These are phyloP conservation scores for Erythrocebus patas DNA, from an alignment of 2,113 vertebrate genomes.

Conservation along the genomic window DNA sequence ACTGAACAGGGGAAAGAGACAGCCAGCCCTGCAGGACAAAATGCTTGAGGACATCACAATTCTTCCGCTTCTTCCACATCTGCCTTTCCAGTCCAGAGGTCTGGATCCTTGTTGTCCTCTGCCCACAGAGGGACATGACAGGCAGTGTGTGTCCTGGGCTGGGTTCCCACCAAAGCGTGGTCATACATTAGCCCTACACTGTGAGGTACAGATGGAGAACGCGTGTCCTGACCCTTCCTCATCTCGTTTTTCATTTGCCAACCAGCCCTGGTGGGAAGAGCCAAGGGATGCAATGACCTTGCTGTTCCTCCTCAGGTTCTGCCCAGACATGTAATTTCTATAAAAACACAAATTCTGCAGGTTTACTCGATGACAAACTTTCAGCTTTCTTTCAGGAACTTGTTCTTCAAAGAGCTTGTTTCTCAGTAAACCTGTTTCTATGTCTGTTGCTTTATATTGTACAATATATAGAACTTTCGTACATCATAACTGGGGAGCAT, in stretches of 20 bases:
- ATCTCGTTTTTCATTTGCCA: neutral
- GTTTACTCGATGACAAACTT: neutral
- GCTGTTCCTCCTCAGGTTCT: accelerated
- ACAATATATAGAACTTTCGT: no score
- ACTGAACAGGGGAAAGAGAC: neutral
- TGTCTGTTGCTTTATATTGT: neutral
- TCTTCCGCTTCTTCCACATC: no score
- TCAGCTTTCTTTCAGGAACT: neutral
- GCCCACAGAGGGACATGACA: accelerated
- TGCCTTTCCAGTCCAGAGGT: no score
- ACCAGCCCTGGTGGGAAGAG: accelerated
- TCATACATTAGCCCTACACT: neutral
- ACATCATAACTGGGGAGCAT: accelerated
- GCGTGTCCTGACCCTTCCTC: accelerated
- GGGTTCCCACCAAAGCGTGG: neutral
- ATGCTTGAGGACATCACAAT: neutral
- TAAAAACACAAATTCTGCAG: no score
- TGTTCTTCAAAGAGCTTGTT: no score
- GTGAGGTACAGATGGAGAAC: neutral
- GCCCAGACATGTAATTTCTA: neutral
- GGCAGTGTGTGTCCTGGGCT: neutral
- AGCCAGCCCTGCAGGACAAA: no score
- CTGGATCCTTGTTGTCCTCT: neutral
- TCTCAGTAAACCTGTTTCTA: neutral
- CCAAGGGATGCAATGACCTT: accelerated